These are phyloP conservation scores for Hydrolagus affinis DNA, from an alignment of 2,113 vertebrate genomes.

Conservation along the genomic window DNA sequence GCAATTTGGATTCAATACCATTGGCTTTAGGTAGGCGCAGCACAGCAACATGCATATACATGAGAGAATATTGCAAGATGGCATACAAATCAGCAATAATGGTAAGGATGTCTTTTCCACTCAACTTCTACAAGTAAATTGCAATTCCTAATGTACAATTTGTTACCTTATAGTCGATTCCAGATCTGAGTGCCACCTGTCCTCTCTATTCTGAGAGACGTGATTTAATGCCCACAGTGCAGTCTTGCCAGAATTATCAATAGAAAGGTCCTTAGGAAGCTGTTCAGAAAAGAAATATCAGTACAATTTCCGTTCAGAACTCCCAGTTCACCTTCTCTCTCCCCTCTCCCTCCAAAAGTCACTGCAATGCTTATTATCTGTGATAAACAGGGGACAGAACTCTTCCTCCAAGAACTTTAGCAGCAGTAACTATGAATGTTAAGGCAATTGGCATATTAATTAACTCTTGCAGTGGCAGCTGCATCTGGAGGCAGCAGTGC, in stretches of 20 bases:
- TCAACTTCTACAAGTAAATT: background rate
- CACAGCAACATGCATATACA: background rate
- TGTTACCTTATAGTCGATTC: conserved; percentile 75
- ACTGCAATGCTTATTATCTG: too few species aligned
- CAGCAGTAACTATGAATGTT: too few species aligned
- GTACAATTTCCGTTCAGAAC: background rate
- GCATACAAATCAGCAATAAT: too few species aligned
- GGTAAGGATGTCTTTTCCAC: too few species aligned
- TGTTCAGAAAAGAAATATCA: conserved; percentile 42
- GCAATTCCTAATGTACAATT: background rate
- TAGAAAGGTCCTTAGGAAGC: conserved; percentile 85
- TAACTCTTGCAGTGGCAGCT: too few species aligned
- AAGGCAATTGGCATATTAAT: too few species aligned
- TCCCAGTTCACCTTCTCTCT: too few species aligned
- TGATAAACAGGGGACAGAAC: too few species aligned
- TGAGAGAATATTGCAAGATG: background rate
- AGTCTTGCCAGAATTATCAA: conserved; percentile 78
- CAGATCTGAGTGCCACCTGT: conserved; percentile 62
- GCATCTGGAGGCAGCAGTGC: too few species aligned
- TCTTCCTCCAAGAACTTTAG: too few species aligned
- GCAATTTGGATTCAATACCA: background rate
- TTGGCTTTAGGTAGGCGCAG: background rate
- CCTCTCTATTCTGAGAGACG: conserved; percentile 68
- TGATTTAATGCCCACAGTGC: conserved; percentile 78
- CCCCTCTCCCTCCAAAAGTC: too few species aligned